Evolutionary conservation across 1,140 invertebrate genomes (phyloP), one percentile per base, ranked within the genome.

Genomic region (Bombus breviceps): DNA sequence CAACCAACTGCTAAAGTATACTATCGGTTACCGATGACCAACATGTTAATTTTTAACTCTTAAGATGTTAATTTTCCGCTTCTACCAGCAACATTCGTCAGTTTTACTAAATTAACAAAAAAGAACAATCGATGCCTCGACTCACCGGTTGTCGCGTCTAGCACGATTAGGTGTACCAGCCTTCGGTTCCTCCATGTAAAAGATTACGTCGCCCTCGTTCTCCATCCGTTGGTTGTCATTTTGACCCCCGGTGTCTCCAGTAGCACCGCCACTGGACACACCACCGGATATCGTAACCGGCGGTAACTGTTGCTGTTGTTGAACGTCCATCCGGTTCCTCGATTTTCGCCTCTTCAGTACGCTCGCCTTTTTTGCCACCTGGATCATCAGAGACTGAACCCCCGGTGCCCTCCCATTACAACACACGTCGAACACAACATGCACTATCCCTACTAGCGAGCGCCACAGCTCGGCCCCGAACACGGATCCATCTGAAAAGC

Each of bases 321-420:
- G 93, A 84, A 85, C 91, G 76, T 97, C 97, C 96, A 97, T 97
- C 82, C 96, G 96, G 82, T 96, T 97, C 86, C 96, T 95, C 59
- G 97, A 97, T 93, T 97, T 97, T 62, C 97, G 94, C 83, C 97
- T 95, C 93, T 97, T 97, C 85, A 97, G 94, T 84, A 97, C 97
- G 89, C 96, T 97, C 64, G 97, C 97, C 92, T 97, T 97, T 93
- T 97, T 97, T 80, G 97, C 97, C 87, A 97, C 97, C 97, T 97
- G 96, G 89, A 96, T 96, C 94, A 97, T 96, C 90, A 97, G 95
- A 95, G 96, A 96, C 96, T 96, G 95, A 96, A 96, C 95, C 96
- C 96, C 94, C 93, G 93, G 91, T 93, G 93, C 93, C 93, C 93
- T 93, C 93, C 93, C 93, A 92, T 94, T 94, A 94, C 93, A 93